phyloP scores from a whole-genome alignment of 2,797 vertebrate genomes.

The Sebastes alutus region DNA sequence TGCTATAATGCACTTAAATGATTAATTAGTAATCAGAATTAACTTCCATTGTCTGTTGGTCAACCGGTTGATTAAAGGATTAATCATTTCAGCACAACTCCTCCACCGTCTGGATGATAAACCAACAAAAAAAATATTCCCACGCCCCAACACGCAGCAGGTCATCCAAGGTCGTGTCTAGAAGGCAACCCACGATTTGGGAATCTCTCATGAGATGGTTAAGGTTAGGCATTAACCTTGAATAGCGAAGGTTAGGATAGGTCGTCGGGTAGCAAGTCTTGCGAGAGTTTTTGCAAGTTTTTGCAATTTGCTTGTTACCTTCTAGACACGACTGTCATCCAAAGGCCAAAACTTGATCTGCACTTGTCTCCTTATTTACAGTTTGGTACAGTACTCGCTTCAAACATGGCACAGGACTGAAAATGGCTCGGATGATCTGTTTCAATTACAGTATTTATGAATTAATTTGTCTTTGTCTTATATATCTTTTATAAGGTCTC shows the following conservation, averaged over 20 bases:
- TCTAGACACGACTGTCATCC: neutral
- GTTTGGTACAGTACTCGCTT: neutral
- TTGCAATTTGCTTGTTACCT: no score
- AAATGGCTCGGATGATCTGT: neutral
- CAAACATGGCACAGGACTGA: neutral
- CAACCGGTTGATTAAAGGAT: neutral
- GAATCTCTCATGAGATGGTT: no score
- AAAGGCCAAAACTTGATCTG: neutral
- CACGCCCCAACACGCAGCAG: neutral
- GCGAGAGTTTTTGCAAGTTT: no score
- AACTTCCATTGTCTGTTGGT: neutral
- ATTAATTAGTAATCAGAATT: neutral
- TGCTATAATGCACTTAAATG: no score
- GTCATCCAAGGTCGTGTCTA: no score
- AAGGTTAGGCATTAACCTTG: no score
- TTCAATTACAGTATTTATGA: neutral
- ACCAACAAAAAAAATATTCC: neutral
- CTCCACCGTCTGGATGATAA: neutral
- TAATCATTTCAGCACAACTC: neutral
- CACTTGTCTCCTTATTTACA: neutral
- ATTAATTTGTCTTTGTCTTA: neutral
- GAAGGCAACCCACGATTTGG: rapidly evolving
- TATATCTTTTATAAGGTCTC: neutral
- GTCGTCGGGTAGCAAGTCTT: no score
- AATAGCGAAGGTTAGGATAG: no score